Evolutionary conservation across 2,797 vertebrate species (phyloP).

Genomic region (Acrossocheilus fasciatus): DNA sequence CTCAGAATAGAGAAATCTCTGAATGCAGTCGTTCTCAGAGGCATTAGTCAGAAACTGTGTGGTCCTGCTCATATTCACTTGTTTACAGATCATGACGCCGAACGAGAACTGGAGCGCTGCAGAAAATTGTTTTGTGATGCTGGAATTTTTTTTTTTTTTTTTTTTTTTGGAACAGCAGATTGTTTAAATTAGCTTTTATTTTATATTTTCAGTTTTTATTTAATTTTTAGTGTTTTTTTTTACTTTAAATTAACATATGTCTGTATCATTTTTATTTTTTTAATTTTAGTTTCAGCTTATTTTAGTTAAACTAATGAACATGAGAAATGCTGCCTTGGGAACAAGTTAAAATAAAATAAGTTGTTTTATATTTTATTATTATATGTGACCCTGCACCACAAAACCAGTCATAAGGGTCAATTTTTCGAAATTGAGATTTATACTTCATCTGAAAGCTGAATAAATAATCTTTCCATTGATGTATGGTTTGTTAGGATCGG

Average conservation of each 20-base stretch:
- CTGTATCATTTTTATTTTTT: not conserved
- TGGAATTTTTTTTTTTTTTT: not conserved
- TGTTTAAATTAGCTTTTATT: not conserved
- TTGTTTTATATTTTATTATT: not conserved
- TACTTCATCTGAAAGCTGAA: no score
- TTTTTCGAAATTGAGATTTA: no score
- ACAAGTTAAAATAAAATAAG: not conserved
- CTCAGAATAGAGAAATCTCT: conserved; percentile 26
- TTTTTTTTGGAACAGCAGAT: not conserved
- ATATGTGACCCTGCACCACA: not conserved
- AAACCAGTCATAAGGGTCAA: not conserved
- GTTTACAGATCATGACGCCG: conserved; percentile 55
- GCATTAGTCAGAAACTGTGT: conserved; percentile 55
- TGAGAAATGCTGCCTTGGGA: not conserved
- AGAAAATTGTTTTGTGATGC: not conserved
- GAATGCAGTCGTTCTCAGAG: conserved; percentile 27
- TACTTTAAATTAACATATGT: not conserved
- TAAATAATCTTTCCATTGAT: no score
- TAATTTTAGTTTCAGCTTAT: not conserved
- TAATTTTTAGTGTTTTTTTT: no score
- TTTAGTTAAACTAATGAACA: not conserved
- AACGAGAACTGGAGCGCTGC: not conserved
- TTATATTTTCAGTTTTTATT: no score
- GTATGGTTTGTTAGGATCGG: no score
- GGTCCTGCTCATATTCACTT: conserved; percentile 50